These are phyloP conservation scores for Taxidea taxus DNA, from an alignment of 2,113 vertebrate genomes.

Conservation along the genomic window DNA sequence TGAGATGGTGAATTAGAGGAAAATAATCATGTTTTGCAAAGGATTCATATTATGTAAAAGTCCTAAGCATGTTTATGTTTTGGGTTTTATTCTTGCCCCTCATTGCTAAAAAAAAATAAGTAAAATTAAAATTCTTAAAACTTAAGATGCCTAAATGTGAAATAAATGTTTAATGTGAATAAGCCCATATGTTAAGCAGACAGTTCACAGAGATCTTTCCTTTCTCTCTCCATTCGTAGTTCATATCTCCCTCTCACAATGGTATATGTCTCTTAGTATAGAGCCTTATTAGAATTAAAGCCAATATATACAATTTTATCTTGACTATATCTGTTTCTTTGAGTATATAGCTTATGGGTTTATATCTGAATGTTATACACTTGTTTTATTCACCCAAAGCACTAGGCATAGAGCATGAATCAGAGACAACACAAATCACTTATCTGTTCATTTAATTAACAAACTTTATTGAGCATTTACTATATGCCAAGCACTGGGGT, in stretches of 20 bases:
- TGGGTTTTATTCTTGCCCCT: not conserved
- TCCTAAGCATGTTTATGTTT: not conserved
- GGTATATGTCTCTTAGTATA: not conserved
- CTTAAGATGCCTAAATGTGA: not conserved
- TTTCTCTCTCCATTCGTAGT: not conserved
- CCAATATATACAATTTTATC: not conserved
- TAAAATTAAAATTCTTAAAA: not conserved
- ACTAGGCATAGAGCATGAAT: too few species aligned
- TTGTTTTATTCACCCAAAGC: not conserved
- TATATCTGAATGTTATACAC: not conserved
- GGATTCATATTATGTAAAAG: not conserved
- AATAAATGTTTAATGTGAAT: not conserved
- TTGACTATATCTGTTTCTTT: not conserved
- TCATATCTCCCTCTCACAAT: not conserved
- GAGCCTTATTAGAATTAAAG: not conserved
- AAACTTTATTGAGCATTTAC: not conserved
- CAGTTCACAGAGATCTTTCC: fast-evolving
- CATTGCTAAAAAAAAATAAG: not conserved
- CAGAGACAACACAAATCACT: not conserved
- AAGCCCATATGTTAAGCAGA: not conserved
- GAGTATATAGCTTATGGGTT: not conserved
- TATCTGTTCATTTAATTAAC: not conserved
- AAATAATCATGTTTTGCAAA: not conserved
- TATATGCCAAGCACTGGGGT: not conserved
- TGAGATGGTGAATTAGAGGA: not conserved